phyloP scores from a whole-genome alignment of 1,140 invertebrate species.

The Eciton burchellii region DNA sequence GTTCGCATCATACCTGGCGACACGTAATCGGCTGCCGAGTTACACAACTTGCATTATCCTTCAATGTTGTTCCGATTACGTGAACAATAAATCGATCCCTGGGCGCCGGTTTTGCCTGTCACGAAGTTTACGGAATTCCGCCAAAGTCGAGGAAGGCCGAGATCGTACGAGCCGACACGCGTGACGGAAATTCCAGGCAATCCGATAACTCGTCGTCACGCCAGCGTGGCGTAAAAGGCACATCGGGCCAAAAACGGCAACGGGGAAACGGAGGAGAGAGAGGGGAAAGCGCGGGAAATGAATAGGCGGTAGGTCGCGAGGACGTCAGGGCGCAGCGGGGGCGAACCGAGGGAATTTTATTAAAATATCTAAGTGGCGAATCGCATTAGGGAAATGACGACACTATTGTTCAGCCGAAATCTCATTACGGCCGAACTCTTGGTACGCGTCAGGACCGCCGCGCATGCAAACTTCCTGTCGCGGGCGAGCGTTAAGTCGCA shows the following conservation, averaged over 20 bases:
- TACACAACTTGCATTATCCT: background rate
- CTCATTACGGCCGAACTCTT: slow-evolving; percentile 75
- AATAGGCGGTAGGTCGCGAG: slow-evolving; percentile 62
- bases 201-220: slow-evolving; percentile 61
- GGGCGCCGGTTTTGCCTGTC: background rate
- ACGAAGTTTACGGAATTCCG: background rate
- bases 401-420: slow-evolving; percentile 80
- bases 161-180: slow-evolving; percentile 5
- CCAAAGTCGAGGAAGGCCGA: background rate
- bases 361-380: slow-evolving; percentile 83
- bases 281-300: slow-evolving; percentile 53
- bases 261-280: slow-evolving; percentile 17
- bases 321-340: slow-evolving; percentile 46
- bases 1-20: background rate
- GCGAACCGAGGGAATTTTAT: slow-evolving; percentile 77
- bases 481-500: slow-evolving; percentile 40
- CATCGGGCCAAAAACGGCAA: slow-evolving; percentile 3
- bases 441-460: slow-evolving; percentile 61
- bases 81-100: slow-evolving; percentile 9
- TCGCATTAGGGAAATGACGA: slow-evolving; percentile 81
- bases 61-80: background rate
- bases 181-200: background rate
- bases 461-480: slow-evolving; percentile 65
- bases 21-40: background rate
- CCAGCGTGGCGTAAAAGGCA: slow-evolving; percentile 62